Conservation (phyloP, 2,113 vertebrate genomes). For the Paralichthys olivaceus region DNA sequence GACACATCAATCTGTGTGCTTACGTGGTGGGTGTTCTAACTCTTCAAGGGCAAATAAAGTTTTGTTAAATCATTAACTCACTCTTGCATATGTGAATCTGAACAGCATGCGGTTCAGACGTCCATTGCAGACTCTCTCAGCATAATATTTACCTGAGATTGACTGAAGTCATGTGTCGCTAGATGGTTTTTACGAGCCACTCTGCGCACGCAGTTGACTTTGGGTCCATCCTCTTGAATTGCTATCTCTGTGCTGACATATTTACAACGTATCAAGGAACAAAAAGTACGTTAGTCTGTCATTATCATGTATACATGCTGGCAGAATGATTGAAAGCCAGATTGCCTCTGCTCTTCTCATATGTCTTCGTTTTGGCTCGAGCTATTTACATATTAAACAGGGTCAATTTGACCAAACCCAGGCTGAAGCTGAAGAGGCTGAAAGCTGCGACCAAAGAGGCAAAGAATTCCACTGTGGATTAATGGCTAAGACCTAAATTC, state of each 20-base stretch:
- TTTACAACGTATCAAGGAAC: constrained; percentile 18
- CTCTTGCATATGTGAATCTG: neutral
- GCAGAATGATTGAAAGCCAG: constrained; percentile 16
- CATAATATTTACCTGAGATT: constrained; percentile 49
- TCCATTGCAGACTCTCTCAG: neutral
- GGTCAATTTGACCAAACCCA: constrained; percentile 42
- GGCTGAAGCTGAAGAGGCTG: constrained; percentile 7
- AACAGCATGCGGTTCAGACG: neutral
- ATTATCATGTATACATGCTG: neutral
- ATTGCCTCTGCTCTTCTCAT: neutral
- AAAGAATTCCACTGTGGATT: constrained; percentile 82
- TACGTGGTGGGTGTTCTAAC: neutral
- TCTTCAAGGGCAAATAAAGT: constrained; percentile 32
- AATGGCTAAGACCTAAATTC: constrained; percentile 77
- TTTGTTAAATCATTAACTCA: constrained; percentile 44
- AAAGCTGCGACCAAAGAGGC: constrained; percentile 47
- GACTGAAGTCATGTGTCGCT: neutral
- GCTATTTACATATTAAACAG: neutral
- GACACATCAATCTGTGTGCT: constrained; percentile 18
- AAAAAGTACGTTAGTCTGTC: constrained; percentile 17
- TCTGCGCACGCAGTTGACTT: constrained; percentile 1
- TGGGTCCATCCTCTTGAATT: constrained; percentile 10
- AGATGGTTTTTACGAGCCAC: neutral
- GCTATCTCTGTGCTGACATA: constrained; percentile 23
- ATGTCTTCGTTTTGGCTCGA: neutral